These are phyloP conservation scores for Ganaspis sp. DNA, from an alignment of 1,140 invertebrate species.

Conservation along the genomic window DNA sequence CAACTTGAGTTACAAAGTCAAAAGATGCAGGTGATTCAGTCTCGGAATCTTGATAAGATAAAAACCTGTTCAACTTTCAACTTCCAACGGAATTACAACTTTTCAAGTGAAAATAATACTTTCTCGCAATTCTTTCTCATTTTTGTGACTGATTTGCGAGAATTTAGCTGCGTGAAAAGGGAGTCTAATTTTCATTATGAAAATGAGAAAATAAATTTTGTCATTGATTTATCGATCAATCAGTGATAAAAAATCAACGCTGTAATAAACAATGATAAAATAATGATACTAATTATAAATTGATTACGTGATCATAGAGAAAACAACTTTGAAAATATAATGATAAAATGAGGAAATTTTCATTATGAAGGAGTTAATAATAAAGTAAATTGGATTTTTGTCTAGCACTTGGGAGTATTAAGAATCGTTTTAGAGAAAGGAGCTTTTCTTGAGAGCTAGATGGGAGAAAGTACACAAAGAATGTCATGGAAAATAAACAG, in stretches of 20 bases:
- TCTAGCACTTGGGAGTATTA: background rate
- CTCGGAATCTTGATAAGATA: background rate
- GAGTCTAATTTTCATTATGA: no score
- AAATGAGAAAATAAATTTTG: no score
- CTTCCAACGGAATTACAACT: background rate
- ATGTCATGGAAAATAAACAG: slow-evolving; percentile 23
- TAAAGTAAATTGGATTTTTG: slow-evolving; percentile 6
- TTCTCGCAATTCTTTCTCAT: slow-evolving; percentile 47
- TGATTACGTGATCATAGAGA: no score
- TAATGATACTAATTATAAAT: no score
- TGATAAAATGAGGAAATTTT: no score
- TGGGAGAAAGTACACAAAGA: slow-evolving; percentile 14
- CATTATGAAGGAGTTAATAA: background rate
- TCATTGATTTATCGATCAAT: no score
- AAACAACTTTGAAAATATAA: no score
- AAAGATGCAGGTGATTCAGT: slow-evolving; percentile 43
- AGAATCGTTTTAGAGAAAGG: background rate
- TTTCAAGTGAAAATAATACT: slow-evolving; percentile 3
- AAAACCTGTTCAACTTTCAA: background rate
- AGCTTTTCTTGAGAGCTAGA: slow-evolving; percentile 21
- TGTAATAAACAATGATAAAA: no score
- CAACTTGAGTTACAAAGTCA: slow-evolving; percentile 27
- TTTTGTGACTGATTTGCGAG: no score
- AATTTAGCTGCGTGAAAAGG: no score
- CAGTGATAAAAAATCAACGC: no score